Conservation (phyloP, 1,140 invertebrate genomes). For the Antheraea mylitta region DNA sequence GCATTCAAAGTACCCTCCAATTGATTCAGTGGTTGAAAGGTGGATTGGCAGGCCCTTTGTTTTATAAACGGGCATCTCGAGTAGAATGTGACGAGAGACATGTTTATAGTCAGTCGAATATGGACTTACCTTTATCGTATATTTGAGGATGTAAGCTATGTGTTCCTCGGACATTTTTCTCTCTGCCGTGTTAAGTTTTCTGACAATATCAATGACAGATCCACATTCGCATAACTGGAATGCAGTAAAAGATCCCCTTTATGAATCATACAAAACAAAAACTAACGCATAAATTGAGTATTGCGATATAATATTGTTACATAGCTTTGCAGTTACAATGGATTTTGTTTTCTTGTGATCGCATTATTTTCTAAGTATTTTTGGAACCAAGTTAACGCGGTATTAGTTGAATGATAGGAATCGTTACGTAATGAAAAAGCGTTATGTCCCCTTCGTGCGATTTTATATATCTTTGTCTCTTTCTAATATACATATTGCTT, state of each 20-base stretch:
- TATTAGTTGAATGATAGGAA: too few species aligned
- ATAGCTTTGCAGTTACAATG: background rate
- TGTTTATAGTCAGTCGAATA: conserved; percentile 76
- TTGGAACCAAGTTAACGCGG: too few species aligned
- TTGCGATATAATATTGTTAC: background rate
- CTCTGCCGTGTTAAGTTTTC: conserved; percentile 82
- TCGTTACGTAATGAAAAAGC: too few species aligned
- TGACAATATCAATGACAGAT: conserved; percentile 88
- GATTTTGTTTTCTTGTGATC: background rate
- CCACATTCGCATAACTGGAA: conserved; percentile 90
- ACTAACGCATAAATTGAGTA: background rate
- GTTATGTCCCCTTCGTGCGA: too few species aligned
- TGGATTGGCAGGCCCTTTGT: conserved; percentile 75
- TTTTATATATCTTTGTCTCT: too few species aligned
- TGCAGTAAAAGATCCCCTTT: conserved; percentile 20
- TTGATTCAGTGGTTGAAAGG: conserved; percentile 76
- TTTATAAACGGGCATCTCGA: conserved; percentile 69
- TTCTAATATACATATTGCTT: too few species aligned
- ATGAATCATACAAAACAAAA: background rate
- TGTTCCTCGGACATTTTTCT: conserved; percentile 90
- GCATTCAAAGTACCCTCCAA: conserved; percentile 75
- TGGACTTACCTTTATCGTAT: conserved; percentile 88
- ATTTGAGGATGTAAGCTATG: conserved; percentile 91
- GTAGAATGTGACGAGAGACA: conserved; percentile 73
- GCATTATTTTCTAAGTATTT: too few species aligned